These are phyloP conservation scores for Calcarius lapponicus DNA, from an alignment of 2,797 vertebrate species.

Conservation along the genomic window DNA sequence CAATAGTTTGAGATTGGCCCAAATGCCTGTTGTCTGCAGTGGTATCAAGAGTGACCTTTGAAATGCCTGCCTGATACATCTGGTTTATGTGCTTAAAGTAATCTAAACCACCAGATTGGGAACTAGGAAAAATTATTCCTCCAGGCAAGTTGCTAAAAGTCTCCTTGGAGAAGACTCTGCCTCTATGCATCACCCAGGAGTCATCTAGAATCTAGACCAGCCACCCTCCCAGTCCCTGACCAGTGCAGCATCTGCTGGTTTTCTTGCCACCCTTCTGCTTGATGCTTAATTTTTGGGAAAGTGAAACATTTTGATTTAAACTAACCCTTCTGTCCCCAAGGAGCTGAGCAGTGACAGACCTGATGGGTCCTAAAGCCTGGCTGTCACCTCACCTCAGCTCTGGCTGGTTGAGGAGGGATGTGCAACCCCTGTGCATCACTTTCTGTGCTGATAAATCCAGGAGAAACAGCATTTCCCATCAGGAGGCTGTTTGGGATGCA, in stretches of 20 bases:
- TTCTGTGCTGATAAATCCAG: not conserved
- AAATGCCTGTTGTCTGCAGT: not conserved
- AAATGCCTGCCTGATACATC: not conserved
- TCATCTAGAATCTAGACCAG: not conserved
- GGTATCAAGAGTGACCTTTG: not conserved
- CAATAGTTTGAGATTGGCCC: not conserved
- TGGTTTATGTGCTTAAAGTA: not conserved
- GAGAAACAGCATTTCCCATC: not conserved
- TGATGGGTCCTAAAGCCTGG: not conserved
- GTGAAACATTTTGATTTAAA: not conserved
- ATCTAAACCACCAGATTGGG: not conserved
- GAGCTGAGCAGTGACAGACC: not conserved
- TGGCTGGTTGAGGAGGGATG: not conserved
- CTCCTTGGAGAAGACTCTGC: not conserved
- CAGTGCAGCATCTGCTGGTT: not conserved
- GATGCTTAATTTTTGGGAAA: not conserved
- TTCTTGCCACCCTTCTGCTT: not conserved
- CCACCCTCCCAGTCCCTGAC: not conserved
- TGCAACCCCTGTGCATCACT: not conserved
- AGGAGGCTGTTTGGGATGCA: not conserved
- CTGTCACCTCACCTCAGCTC: not conserved
- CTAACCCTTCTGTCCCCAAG: not conserved
- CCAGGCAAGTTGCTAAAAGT: not conserved
- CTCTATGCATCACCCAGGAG: rapidly evolving
- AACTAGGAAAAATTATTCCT: not conserved